Evolutionary conservation across 2,888 invertebrate genomes (phyloP).

Genomic region (Heliconius sara): DNA sequence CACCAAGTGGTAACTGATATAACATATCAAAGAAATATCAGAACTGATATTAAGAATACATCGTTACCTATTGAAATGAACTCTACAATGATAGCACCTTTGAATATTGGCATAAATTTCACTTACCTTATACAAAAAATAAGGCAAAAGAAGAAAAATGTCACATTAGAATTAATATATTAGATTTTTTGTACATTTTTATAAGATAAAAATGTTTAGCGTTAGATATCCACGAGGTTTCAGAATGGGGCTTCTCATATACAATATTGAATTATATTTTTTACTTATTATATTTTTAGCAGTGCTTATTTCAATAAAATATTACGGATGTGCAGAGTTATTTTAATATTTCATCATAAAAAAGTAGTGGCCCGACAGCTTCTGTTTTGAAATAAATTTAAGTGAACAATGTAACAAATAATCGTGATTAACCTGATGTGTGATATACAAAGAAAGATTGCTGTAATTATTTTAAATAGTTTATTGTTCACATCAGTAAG

Average conservation of each 20-base stretch:
- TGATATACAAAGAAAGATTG: too few species aligned
- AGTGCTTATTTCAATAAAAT: not conserved
- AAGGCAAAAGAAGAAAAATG: constrained; percentile 54
- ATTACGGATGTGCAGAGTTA: not conserved
- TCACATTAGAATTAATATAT: constrained; percentile 59
- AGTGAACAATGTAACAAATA: not conserved
- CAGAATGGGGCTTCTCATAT: not conserved
- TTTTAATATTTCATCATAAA: not conserved
- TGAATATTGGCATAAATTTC: constrained; percentile 47
- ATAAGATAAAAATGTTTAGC: not conserved
- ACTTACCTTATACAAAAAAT: constrained; percentile 55
- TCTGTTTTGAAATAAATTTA: not conserved
- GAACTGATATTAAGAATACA: not conserved
- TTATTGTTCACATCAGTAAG: too few species aligned
- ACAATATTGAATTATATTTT: not conserved
- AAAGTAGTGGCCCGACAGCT: too few species aligned
- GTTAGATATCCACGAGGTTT: not conserved
- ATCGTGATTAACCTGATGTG: not conserved
- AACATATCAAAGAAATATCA: not conserved
- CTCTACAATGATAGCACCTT: constrained; percentile 39
- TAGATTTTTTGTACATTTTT: constrained; percentile 20
- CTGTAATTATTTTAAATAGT: too few species aligned
- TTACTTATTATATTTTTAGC: not conserved
- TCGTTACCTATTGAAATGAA: constrained; percentile 17
- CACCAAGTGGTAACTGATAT: not conserved